Evolutionary conservation across 2,113 vertebrate species (phyloP), one percentile per base, ranked within the genome.

Genomic region (Otolemur garnettii): DNA sequence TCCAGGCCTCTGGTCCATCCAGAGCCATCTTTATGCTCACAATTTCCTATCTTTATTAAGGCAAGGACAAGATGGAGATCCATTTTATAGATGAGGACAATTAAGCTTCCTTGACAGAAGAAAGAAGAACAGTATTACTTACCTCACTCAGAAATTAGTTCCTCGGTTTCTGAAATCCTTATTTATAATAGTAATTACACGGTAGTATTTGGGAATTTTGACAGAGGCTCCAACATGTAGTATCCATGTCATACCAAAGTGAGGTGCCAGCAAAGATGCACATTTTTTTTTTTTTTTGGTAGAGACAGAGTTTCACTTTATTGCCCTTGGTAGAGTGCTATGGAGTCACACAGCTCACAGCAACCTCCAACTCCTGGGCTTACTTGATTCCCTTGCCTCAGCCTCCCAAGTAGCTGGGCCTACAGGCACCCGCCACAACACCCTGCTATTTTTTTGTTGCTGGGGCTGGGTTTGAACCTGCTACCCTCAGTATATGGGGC

Each of bases 31-130:
- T 79, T 80, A 50, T 77, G 18, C 38, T 87, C 35, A n/a, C 3
- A 82, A 59, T 59, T 95, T 92, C 59, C 75, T 60, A n/a, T 57
- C 55, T 19, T 87, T 66, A 82, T 42, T 62, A 38, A 94, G 50
- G 59, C 79, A 84, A 90, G 45, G 78, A 83, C 66, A 94, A 13
- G n/a, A 87, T 71, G 4, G 4, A 11, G n/a, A 12, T 87, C 15
- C 22, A 72, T 83, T 91, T 96, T 85, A 84, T 19, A 89, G 45
- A 80, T 57, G 19, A 71, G 60, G 86, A 87, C 38, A 96, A 89
- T 33, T 91, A 94, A 38, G 13, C 14, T 85, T 91, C 74, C 64
- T 72, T 18, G 64, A 87, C 15, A 84, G 57, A 91, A 92, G 7
- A 94, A 35, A 88, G 13, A 57, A 84, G 33, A 90, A 68, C 26